Percentiles rank a stretch among this genome's conserved stretches.
Conservation (phyloP, 2,113 vertebrate species). For the Enhydra lutris region DNA sequence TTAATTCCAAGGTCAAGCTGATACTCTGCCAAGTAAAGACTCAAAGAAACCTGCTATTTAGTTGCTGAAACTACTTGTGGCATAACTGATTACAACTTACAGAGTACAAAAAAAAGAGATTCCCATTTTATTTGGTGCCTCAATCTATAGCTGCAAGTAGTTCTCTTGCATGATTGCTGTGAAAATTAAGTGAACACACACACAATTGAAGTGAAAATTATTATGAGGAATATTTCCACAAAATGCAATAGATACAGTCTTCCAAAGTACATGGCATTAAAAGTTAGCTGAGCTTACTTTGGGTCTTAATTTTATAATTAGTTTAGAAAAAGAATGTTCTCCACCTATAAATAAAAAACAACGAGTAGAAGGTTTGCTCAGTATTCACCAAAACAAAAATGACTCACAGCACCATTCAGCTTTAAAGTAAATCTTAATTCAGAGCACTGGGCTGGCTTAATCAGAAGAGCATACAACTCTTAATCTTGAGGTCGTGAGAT, state of each 20-base stretch:
- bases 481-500: no score
- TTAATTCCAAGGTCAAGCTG: background rate
- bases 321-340: background rate
- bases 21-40: background rate
- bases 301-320: background rate
- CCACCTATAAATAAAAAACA: background rate
- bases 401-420: background rate
- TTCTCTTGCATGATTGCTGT: no score
- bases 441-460: no score
- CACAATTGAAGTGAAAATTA: background rate
- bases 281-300: background rate
- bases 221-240: background rate
- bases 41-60: background rate
- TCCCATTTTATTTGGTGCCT: background rate
- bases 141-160: background rate
- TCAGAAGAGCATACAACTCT: no score
- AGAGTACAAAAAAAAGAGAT: background rate
- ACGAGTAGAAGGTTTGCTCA: background rate
- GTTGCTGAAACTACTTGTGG: background rate
- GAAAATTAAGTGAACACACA: no score
- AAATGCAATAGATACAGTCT: background rate
- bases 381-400: background rate
- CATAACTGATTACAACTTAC: background rate
- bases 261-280: background rate
- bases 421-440: background rate